A percentile compares a stretch with the other conserved stretches of the same genome.
These are phyloP conservation scores for Cassiopea andromeda DNA, from an alignment of 30 jellyfish, hydroid and myxozoan species.

Conservation along the genomic window DNA sequence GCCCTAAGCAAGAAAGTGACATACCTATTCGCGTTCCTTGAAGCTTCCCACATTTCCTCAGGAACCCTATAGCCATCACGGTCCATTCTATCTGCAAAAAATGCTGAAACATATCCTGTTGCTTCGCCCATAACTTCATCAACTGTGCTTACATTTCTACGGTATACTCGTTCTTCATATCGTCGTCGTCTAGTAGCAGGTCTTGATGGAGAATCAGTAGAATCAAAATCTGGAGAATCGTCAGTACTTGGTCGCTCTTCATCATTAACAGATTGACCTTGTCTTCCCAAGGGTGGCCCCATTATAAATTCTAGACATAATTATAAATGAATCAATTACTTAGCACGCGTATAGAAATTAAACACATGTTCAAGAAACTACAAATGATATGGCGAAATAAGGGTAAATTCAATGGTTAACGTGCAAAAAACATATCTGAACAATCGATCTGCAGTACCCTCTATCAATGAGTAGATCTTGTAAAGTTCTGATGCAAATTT, in stretches of 20 bases:
- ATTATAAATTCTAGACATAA: background rate
- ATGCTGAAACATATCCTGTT: slow-evolving; percentile 57
- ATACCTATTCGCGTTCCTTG: slow-evolving; percentile 50
- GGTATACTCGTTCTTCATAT: slow-evolving; percentile 27
- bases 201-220: slow-evolving; percentile 57
- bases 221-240: slow-evolving; percentile 23
- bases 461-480: too few relatives aligned
- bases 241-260: slow-evolving; percentile 22
- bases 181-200: slow-evolving; percentile 31
- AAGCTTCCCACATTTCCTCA: slow-evolving; percentile 36
- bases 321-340: too few relatives aligned
- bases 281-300: slow-evolving; percentile 63
- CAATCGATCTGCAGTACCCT: too few relatives aligned
- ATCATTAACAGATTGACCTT: slow-evolving; percentile 23
- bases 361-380: background rate
- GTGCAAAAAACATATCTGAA: too few relatives aligned
- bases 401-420: too few relatives aligned
- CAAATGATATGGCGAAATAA: background rate
- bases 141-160: slow-evolving; percentile 50
- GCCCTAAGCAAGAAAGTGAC: background rate
- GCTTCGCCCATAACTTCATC: slow-evolving; percentile 74
- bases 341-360: background rate
- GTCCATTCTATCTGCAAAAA: slow-evolving; percentile 75
- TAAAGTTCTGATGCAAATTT: too few relatives aligned
- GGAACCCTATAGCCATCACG: slow-evolving; percentile 77